Base-by-base conservation (phyloP, 2,797 vertebrate species). In the Sebastes itinus region DNA sequence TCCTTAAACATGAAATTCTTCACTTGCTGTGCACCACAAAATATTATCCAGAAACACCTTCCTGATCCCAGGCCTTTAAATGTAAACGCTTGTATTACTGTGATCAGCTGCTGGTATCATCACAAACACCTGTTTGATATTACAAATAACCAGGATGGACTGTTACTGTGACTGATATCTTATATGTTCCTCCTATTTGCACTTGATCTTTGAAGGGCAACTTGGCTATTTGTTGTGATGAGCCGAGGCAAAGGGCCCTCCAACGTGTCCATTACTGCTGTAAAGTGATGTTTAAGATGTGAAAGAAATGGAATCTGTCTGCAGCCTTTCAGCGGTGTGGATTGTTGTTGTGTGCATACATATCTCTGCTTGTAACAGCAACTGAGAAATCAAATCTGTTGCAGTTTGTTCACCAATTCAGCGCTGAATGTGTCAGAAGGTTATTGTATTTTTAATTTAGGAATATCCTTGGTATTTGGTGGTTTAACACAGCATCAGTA, bases 151-250 rank as follows among this genome's bases (percentile, higher is more conserved):
- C 9, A 60, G 30, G 33, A 63, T 42, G 18, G 52, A 64, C 67
- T 56, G 22, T 49, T 77, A 38, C 4, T 33, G 16, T 56, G 66
- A 68, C 25, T 55, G 22, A 72, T 58, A 55, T 83, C 49, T 71
- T 35, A 66, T 63, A 9, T 9, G 63, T 80, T 70, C 63, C 28
- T 78, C 23, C 69, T 74, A 71, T 85, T 87, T 87, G 78, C 42
- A 78, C 72, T 85, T 71, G 68, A 89, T 80, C 20, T 69, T 46
- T 64, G 46, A 82, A 60, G 58, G 58, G 52, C 6, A 32, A 23
- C 25, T 56, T 56, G 0, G 23, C 22, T 56, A 56, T 56, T 76
- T 52, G 18, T 18, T 69, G 56, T 79, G 60, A 85, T 85, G 72
- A 83, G 78, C 46, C 59, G 22, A 60, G 22, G 35, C 67, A 67